These are phyloP conservation scores for Dromas ardeola DNA, from an alignment of 2,113 vertebrate species.

Conservation along the genomic window DNA sequence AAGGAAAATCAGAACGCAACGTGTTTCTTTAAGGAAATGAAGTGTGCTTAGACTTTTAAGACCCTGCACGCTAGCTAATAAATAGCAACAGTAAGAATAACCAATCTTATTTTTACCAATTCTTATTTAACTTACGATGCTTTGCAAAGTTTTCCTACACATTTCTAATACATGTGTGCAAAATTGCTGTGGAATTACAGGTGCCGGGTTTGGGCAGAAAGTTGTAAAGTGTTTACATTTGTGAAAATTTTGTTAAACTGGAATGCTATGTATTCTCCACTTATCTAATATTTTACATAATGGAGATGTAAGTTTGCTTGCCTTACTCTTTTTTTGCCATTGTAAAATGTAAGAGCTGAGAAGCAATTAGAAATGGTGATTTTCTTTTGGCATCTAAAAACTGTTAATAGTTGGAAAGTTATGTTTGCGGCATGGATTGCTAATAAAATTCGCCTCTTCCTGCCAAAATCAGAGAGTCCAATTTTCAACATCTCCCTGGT, in stretches of 20 bases:
- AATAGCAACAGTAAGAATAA: background rate
- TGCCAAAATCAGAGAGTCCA: slow-evolving; percentile 77
- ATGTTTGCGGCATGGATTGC: slow-evolving; percentile 67
- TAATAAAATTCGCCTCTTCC: slow-evolving; percentile 77
- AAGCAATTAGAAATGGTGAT: slow-evolving; percentile 71
- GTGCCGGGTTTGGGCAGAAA: background rate
- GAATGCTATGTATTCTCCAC: background rate
- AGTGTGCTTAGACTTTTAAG: background rate
- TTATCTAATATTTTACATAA: background rate
- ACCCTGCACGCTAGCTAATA: background rate
- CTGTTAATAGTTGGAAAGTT: slow-evolving; percentile 77
- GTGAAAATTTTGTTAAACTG: background rate
- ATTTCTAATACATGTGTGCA: background rate
- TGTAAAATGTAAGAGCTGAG: slow-evolving; percentile 4
- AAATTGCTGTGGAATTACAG: too few relatives aligned
- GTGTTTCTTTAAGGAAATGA: background rate
- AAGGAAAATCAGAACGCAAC: background rate
- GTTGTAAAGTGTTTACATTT: background rate
- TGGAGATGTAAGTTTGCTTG: slow-evolving; percentile 15
- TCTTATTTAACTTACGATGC: background rate
- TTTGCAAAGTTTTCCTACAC: background rate
- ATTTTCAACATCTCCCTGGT: slow-evolving; percentile 70
- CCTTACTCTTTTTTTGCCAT: background rate
- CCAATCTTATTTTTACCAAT: background rate
- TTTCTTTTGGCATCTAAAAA: slow-evolving; percentile 72